phyloP scores from a whole-genome alignment of 2,888 invertebrate genomes.

The Orthosia cruda region DNA sequence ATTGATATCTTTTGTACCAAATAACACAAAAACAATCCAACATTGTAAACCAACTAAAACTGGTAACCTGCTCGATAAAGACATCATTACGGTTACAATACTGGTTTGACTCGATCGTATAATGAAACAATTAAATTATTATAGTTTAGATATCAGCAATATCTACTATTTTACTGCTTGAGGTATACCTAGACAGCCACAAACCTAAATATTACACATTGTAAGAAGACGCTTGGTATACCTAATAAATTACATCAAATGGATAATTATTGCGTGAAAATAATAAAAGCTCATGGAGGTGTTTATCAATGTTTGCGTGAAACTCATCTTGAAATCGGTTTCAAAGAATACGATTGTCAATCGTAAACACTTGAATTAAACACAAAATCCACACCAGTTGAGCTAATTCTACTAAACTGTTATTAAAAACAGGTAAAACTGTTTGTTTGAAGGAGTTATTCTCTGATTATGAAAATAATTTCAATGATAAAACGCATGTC shows the following conservation, averaged over 20 bases:
- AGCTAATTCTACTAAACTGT: too few species aligned
- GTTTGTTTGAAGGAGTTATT: too few species aligned
- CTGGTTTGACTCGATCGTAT: slow-evolving; percentile 50
- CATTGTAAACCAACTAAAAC: slow-evolving; percentile 28
- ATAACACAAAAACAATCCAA: slow-evolving; percentile 13
- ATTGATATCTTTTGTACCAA: background rate
- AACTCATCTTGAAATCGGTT: background rate
- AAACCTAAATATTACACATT: background rate
- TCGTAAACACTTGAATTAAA: background rate
- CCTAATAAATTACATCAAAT: background rate
- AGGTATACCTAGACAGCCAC: background rate
- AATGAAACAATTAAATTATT: slow-evolving; percentile 63
- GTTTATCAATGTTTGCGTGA: background rate
- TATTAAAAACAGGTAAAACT: too few species aligned
- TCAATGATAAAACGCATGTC: too few species aligned
- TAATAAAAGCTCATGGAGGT: background rate
- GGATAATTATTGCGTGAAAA: background rate
- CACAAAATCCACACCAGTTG: background rate
- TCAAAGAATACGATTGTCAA: background rate
- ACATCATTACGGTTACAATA: slow-evolving; percentile 53
- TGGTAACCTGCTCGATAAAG: slow-evolving; percentile 50
- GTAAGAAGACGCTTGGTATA: background rate
- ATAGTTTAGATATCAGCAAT: slow-evolving; percentile 45
- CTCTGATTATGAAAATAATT: too few species aligned
- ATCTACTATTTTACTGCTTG: slow-evolving; percentile 42